Conservation (phyloP, 2,797 vertebrate genomes). For the Mormyrops boulengeri region DNA sequence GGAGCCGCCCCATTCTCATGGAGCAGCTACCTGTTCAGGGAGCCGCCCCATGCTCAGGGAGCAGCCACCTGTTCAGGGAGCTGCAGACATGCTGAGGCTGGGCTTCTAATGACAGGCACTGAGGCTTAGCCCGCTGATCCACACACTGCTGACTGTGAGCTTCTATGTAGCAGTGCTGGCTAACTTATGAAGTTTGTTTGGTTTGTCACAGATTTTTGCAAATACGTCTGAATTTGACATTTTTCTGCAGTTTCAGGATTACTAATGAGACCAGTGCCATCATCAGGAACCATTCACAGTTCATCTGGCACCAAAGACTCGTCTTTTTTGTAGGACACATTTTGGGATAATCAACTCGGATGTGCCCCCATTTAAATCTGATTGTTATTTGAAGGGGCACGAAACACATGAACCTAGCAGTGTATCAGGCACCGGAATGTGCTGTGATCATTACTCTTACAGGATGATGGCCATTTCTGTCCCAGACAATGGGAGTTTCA, state of each 20-base stretch:
- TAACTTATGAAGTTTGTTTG: neutral
- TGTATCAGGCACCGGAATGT: neutral
- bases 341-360: too few relatives aligned
- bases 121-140: too few relatives aligned
- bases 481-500: neutral
- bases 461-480: neutral
- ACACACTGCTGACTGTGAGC: neutral
- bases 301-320: neutral
- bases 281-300: neutral
- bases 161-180: neutral
- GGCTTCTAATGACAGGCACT: too few relatives aligned
- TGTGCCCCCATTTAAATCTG: too few relatives aligned
- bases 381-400: neutral
- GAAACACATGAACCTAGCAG: neutral
- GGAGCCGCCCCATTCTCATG: too few relatives aligned
- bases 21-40: too few relatives aligned
- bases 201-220: neutral
- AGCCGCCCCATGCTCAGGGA: too few relatives aligned
- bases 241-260: neutral
- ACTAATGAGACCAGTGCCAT: neutral
- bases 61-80: neutral
- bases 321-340: too few relatives aligned
- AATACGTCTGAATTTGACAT: neutral
- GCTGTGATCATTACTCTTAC: neutral
- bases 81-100: too few relatives aligned